Base-by-base conservation (phyloP, 2,888 invertebrate genomes). In the Amitus sp. region DNA sequence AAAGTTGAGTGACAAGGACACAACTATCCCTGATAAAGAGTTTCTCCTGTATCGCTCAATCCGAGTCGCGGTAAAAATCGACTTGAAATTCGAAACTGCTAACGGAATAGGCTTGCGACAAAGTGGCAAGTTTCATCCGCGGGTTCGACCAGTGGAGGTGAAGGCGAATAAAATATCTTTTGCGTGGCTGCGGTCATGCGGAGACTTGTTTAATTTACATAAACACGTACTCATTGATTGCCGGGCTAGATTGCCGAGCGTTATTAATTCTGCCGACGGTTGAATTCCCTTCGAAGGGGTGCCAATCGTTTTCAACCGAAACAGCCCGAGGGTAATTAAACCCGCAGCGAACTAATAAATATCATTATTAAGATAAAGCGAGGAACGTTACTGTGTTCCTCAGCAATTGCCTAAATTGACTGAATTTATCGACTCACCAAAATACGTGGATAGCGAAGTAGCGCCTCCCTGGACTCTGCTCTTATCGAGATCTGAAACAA, bases 171-270 rank as follows among this genome's bases (percentile, higher is more conserved):
- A 73, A 67, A 72, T 66, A 71, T 67, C 66, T 62, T 64, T 73
- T 68, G 73, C 73, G 71, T 73, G 70, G 70, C 54, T 45, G 62
- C 62, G 64, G 72, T 73, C 71, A 70, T 73, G 69, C 72, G 71
- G 65, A 67, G 72, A 62, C 75, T 73, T 73, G 76, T 77, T 71
- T 71, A 61, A 78, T 78, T 78, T 76, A 73, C 77, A 78, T 78
- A 77, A 77, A 78, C 78, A 77, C 75, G 77, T 72, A 74, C 77
- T 76, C 77, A 75, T 77, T 76, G 77, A 77, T 78, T 75, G 75
- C 75, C 68, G 63, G 68, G 64, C 71, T 71, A 72, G 78, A 78
- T 77, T 75, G 70, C 63, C 65, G 47, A 65, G 67, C 68, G 72
- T 74, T 73, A 76, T 76, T 74, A 74, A 72, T 75, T 69, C 69